Evolutionary conservation across 2,113 vertebrate species (phyloP), one percentile per base, ranked within the genome.

Genomic region (Archocentrus centrarchus): DNA sequence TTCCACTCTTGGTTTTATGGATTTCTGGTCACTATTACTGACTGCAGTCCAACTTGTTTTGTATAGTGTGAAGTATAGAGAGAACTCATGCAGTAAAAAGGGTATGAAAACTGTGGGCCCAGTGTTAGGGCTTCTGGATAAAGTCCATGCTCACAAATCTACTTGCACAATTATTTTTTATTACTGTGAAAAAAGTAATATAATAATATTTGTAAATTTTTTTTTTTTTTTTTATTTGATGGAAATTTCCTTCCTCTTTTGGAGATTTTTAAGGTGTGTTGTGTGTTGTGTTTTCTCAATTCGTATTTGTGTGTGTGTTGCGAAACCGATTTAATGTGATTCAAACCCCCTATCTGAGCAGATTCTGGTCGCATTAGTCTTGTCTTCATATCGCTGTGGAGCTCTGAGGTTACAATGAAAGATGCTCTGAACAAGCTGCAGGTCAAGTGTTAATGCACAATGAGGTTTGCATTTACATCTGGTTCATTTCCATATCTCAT

Each of bases 11-110:
- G 24, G 41, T 47, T 83, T 78, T 77, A 84, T 76, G 58, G 82
- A 86, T 84, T 79, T 83, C 70, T 68, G 10, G n/a, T 59, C 66
- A 50, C 39, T 82, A 53, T 76, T n/a, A 77, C 61, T 50, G 18
- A 57, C 14, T 73, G 13, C 6, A 6, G 64, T 20, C 20, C 22
- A 59, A 55, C 39, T 55, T 53, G n/a, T 37, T 79, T 13, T 77
- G 18, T 59, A 60, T 57, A 14, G 37, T 58, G 44, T 50, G 18
- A 37, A 35, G 66, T 7, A 77, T 61, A 77, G 68, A 37, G 5
- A 57, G 32, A 77, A 58, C 11, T 57, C 10, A 63, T 27, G 44
- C 3, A 2, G 27, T 22, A 61, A 59, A 53, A 80, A 32, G 6
- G 61, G 37, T 41, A 15, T 14, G 13, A 13, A 44, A 68, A 68